Conservation (phyloP, 2,797 vertebrate genomes). For the Hydrophis major region DNA sequence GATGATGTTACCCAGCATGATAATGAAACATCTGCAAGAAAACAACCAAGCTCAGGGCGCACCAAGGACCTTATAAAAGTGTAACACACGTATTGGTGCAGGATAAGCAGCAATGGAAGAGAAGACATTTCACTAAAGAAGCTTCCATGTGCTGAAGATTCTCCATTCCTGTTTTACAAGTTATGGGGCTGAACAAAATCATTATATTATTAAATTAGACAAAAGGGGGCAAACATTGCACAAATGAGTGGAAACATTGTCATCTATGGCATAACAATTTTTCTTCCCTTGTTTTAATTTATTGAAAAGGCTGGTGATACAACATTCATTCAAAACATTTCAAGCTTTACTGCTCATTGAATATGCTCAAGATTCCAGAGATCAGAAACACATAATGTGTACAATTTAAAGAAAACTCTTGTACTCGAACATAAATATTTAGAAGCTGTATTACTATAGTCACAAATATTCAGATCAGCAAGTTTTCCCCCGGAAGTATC, state of each 20-base stretch:
- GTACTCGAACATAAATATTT: conserved; percentile 55
- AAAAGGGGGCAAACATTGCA: neutral
- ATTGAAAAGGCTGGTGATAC: neutral
- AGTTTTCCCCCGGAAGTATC: conserved; percentile 16
- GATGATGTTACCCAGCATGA: too few species aligned
- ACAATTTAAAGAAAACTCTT: conserved; percentile 10
- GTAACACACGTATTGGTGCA: neutral
- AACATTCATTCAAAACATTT: neutral
- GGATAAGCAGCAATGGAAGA: neutral
- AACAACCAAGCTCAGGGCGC: too few species aligned
- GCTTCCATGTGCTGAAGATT: neutral
- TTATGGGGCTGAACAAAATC: neutral
- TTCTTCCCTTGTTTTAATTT: neutral
- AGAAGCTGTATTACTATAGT: conserved; percentile 47
- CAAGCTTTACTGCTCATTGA: neutral
- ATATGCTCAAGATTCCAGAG: neutral
- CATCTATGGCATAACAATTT: neutral
- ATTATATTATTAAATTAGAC: neutral
- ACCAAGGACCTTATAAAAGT: neutral
- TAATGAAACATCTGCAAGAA: too few species aligned
- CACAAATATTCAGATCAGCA: conserved; percentile 5
- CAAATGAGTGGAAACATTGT: neutral
- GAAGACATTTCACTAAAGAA: neutral
- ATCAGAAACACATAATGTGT: neutral
- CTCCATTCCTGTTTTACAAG: neutral